Evolutionary conservation across 2,888 invertebrate species (phyloP).

Genomic region (Nephrotoma flavescens): DNA sequence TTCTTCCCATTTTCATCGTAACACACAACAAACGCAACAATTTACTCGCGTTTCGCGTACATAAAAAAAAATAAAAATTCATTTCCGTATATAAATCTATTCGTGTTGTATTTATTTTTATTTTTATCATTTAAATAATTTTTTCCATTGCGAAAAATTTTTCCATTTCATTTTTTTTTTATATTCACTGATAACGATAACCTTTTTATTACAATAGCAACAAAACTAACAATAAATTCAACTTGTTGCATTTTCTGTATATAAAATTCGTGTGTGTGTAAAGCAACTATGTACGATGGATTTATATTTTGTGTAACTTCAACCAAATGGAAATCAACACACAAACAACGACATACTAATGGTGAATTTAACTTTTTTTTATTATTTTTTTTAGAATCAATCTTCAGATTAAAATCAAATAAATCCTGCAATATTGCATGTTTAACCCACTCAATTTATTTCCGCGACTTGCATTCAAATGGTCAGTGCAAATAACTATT

Average conservation of each 20-base stretch:
- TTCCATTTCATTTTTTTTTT: not conserved
- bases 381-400: not conserved
- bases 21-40: not conserved
- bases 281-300: not conserved
- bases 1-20: not conserved
- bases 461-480: not conserved
- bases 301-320: not conserved
- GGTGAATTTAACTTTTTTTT: not conserved
- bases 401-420: not conserved
- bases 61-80: not conserved
- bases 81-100: not conserved
- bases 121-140: not conserved
- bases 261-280: not conserved
- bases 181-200: not conserved
- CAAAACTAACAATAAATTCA: not conserved
- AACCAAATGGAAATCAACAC: not conserved
- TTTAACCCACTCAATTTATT: not conserved
- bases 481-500: not conserved
- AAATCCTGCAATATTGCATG: not conserved
- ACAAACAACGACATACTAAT: not conserved
- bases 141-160: not conserved
- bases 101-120: not conserved
- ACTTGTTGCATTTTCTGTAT: not conserved
- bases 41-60: not conserved
- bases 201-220: not conserved